phyloP scores from a whole-genome alignment of 1,140 invertebrate genomes.

The Mylabris phalerata region DNA sequence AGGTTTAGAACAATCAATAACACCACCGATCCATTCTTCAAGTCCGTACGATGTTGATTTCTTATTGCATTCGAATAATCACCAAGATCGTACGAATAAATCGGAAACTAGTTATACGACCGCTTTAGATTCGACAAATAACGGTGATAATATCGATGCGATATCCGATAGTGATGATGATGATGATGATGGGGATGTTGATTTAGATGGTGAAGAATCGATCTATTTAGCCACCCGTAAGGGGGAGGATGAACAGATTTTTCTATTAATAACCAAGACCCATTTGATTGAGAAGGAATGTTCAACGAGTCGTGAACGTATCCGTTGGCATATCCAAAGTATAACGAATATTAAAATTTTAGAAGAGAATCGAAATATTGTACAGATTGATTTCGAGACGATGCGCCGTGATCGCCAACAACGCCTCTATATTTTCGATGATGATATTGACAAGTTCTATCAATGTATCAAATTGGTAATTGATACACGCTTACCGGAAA shows the following conservation, averaged over 20 bases:
- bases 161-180: constrained; percentile 15
- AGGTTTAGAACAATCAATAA: constrained; percentile 39
- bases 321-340: constrained; percentile 50
- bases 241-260: constrained; percentile 29
- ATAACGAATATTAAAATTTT: constrained; percentile 49
- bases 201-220: constrained; percentile 36
- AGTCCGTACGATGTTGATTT: constrained; percentile 25
- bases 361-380: constrained; percentile 42
- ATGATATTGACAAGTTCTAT: constrained; percentile 48
- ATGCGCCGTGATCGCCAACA: constrained; percentile 49
- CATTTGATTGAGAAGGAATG: constrained; percentile 46
- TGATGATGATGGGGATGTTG: constrained; percentile 18
- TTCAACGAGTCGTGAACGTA: constrained; percentile 46
- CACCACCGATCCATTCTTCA: constrained; percentile 12
- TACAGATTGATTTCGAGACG: constrained; percentile 57
- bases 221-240: constrained; percentile 42
- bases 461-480: constrained; percentile 35
- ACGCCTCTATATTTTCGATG: constrained; percentile 51
- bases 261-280: constrained; percentile 32
- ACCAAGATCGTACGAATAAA: not conserved
- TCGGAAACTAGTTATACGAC: constrained; percentile 1
- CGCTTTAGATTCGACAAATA: constrained; percentile 12
- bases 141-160: constrained; percentile 7
- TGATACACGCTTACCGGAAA: constrained; percentile 46
- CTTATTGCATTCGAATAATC: constrained; percentile 11